phyloP scores from a whole-genome alignment of 2,888 invertebrate genomes.

The Caenorhabditis sp. region DNA sequence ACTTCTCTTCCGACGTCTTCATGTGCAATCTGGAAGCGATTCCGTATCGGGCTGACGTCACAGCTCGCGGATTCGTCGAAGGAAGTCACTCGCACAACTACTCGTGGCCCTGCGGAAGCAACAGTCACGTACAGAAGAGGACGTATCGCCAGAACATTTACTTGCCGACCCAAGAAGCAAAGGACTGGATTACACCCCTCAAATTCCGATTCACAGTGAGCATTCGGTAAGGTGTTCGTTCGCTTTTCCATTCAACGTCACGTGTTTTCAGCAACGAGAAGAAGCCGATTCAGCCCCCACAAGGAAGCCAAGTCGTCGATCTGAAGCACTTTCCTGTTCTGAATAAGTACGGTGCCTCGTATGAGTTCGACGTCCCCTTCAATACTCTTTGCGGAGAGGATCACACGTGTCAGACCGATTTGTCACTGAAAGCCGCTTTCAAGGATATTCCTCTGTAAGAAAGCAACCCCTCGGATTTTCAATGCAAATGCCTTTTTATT shows the following conservation, averaged over 20 bases:
- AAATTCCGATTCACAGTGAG: conserved; percentile 76
- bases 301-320: conserved; percentile 63
- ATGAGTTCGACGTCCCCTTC: conserved; percentile 77
- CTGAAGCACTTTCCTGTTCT: conserved; percentile 73
- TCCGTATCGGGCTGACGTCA: conserved; percentile 65
- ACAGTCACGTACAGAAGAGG: conserved; percentile 62
- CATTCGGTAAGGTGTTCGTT: conserved; percentile 48
- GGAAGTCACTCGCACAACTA: conserved; percentile 59
- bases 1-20: conserved; percentile 70
- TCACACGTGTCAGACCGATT: conserved; percentile 80
- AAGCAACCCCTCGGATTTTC: too few relatives aligned
- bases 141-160: conserved; percentile 65
- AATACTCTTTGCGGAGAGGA: conserved; percentile 81
- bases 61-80: conserved; percentile 67
- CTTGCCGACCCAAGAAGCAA: conserved; percentile 65
- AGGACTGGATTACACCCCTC: conserved; percentile 81
- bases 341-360: conserved; percentile 68
- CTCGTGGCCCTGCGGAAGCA: conserved; percentile 76
- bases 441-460: conserved; percentile 64
- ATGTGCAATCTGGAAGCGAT: conserved; percentile 71
- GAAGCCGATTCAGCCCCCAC: conserved; percentile 56
- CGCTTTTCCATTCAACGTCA: background rate
- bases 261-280: conserved; percentile 50
- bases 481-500: too few relatives aligned
- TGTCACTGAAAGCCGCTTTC: conserved; percentile 69